Evolutionary conservation across 2,797 vertebrate species (phyloP), one percentile per base, ranked within the genome.

Genomic region (Yasuhikotakia modesta): DNA sequence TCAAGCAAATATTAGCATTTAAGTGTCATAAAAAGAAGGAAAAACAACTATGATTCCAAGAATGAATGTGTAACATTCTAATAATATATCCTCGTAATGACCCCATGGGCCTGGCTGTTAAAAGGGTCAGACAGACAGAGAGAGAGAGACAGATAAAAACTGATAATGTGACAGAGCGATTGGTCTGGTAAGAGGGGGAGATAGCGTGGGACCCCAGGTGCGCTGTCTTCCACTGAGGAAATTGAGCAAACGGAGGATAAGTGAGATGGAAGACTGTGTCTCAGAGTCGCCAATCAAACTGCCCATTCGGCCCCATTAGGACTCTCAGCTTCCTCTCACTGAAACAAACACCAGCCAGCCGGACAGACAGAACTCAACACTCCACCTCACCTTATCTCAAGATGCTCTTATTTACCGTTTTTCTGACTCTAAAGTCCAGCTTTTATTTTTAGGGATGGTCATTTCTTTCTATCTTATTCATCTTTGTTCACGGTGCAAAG

Each of bases 201-300:
- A 35, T 71, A 83, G 79, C 87, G 81, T 84, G 81, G 75, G 91
- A 91, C 89, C 90, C 88, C 91, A 93, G 92, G 90, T 93, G 93
- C 82, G 82, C 81, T 65, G 81, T 84, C 70, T 81, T 86, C 84
- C 87, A 88, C 83, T 80, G 85, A 89, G 90, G 90, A 93, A 93
- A 93, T 93, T 94, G 91, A 92, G 89, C 88, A 92, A 93, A 92
- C 89, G 84, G 79, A 82, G 89, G 84, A 90, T 91, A 93, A 93
- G 91, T 91, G 91, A 92, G 92, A 93, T 90, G 82, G 92, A 93
- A 89, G 69, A 85, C 84, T 91, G 88, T 89, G 89, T 88, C 82
- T 85, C 86, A 84, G 85, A 85, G 86, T 85, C 82, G 73, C 67
- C 85, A 86, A 84, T 78, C 14, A 61, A 87, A 79, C 69, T 43